Evolutionary conservation across 2,797 vertebrate genomes (phyloP), one percentile per base, ranked within the genome.

Genomic region (Rhabdophis nuchalis): DNA sequence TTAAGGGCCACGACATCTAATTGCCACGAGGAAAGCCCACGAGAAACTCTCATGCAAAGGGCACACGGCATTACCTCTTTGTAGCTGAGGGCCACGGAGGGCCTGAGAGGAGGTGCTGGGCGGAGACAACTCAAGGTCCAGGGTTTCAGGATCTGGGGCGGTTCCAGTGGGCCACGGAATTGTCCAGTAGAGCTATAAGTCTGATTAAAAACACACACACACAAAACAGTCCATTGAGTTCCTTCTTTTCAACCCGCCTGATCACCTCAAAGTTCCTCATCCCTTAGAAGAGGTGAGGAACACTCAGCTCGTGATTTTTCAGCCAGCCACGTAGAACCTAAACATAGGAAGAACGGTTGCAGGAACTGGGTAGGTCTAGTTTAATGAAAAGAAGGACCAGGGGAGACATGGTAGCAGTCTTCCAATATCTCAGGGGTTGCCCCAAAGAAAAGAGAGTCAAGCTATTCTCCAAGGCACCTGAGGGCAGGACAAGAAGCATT

Each of bases 111-210:
- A n/a, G 99, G 99, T 3, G 99, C 99, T 0, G 99, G 99, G 87
- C 99, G 98, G 90, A 99, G 98, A 95, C 99, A 99, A 97, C 99
- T 99, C 95, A 99, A 97, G 92, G 98, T 99, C 99, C 99, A 99
- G 1, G 99, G 98, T 95, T 99, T 99, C 96, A 98, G 98, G 96
- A 98, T 98, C 96, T 98, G 99, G 57, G 98, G 99, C 29, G 98
- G 99, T 93, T 99, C 99, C 96, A 99, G 97, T 86, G 98, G 98
- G 27, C 99, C 98, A n/a, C 98, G 98, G 86, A 96, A 97, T 93
- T 97, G 96, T 56, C 96, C 95, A 0, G 97, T 87, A 58, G 97
- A 95, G 91, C 97, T 98, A 96, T 98, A 98, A 94, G 98, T 97
- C 95, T 98, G 97, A 95, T 96, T 27, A 5, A 82, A 96, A 98